A percentile compares a stretch with the other conserved stretches of the same genome.
These are phyloP conservation scores for Aurelia sp. DNA, from an alignment of 30 jellyfish, hydroid and myxozoan genomes.

Conservation along the genomic window DNA sequence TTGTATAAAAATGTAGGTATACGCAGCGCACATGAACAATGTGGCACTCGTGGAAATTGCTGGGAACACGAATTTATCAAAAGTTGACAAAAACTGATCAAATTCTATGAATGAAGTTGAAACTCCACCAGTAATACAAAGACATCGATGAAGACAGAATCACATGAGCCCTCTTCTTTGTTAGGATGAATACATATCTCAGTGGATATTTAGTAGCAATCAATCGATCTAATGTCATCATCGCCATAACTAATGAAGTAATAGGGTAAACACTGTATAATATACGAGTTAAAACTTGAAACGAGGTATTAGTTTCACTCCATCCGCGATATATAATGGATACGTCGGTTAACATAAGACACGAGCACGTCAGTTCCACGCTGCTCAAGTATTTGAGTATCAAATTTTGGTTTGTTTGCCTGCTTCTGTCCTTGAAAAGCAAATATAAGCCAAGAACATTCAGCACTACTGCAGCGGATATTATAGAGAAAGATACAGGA, in stretches of 20 bases:
- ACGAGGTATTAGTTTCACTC: not conserved
- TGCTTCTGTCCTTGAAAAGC: not conserved
- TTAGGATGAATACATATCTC: not conserved
- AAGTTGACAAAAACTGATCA: not conserved
- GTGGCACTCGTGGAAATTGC: not conserved
- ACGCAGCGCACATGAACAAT: not conserved
- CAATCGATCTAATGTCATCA: not conserved
- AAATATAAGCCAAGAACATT: not conserved
- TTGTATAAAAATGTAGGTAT: not conserved
- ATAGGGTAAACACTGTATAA: not conserved
- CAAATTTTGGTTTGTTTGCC: not conserved
- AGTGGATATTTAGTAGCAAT: not conserved
- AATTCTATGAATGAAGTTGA: not conserved
- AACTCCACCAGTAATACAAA: not conserved
- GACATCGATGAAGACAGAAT: not conserved
- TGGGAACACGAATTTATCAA: not conserved
- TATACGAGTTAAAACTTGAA: not conserved
- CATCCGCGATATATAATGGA: not conserved
- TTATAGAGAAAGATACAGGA: not conserved
- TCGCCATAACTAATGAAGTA: not conserved
- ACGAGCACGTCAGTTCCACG: not conserved
- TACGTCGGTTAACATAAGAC: not conserved
- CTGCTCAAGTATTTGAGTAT: not conserved
- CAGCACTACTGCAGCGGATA: not conserved
- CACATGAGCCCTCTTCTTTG: not conserved